Conservation (phyloP, 1,140 invertebrate species). For the Stegodyphus mimosarum region DNA sequence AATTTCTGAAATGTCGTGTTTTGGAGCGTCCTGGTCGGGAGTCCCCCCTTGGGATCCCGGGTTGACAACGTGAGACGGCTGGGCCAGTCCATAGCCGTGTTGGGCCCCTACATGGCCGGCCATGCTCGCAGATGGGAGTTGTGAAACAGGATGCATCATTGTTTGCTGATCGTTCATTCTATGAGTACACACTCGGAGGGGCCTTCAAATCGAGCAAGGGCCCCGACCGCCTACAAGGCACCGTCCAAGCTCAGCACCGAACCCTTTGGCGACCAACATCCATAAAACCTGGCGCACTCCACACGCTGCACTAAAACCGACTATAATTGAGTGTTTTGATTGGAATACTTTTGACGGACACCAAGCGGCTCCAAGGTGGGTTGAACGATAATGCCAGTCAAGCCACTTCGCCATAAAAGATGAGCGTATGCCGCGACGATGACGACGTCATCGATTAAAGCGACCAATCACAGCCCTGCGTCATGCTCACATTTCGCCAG, state of each 20-base stretch:
- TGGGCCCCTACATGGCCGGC: conserved; percentile 66
- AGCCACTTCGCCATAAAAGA: conserved; percentile 68
- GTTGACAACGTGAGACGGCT: conserved; percentile 51
- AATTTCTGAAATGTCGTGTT: conserved; percentile 71
- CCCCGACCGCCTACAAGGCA: conserved; percentile 8
- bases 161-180: conserved; percentile 66
- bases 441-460: conserved; percentile 65
- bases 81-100: conserved; percentile 62
- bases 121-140: conserved; percentile 68
- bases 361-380: conserved; percentile 64
- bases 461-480: conserved; percentile 66
- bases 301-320: conserved; percentile 60
- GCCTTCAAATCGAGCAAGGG: conserved; percentile 37
- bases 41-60: conserved; percentile 63
- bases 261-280: conserved; percentile 48
- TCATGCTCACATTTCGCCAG: conserved; percentile 64
- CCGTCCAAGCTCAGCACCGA: conserved; percentile 23
- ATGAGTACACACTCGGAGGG: conserved; percentile 30
- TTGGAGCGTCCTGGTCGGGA: conserved; percentile 69
- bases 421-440: conserved; percentile 67
- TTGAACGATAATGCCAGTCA: conserved; percentile 66
- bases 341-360: conserved; percentile 63
- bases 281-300: conserved; percentile 54
- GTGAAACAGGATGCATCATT: conserved; percentile 71
- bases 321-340: conserved; percentile 64